Conservation (phyloP, 2,888 invertebrate species). For the Cecidostiba fungosa region DNA sequence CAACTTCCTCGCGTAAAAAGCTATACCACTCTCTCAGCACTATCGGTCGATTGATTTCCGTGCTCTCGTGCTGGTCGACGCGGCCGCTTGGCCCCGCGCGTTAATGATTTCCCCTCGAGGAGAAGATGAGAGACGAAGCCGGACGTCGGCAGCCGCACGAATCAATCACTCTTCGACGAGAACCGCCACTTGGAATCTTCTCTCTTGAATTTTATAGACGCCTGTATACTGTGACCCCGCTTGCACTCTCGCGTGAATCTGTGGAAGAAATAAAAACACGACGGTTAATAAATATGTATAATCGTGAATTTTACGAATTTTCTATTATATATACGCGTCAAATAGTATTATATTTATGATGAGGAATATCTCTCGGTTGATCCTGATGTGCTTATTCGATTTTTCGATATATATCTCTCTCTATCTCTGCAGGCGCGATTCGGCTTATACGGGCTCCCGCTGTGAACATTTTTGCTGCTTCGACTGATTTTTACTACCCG, state of each 20-base stretch:
- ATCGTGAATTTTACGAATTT: background rate
- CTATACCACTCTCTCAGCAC: background rate
- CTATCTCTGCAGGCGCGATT: too few species aligned
- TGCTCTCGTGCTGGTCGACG: background rate
- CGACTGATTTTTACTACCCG: conserved; percentile 47
- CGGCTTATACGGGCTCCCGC: too few species aligned
- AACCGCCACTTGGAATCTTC: background rate
- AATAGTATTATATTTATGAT: too few species aligned
- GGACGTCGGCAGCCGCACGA: background rate
- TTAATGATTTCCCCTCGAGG: conserved; percentile 22
- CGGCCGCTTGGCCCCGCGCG: background rate
- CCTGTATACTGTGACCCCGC: too few species aligned
- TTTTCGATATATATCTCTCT: too few species aligned
- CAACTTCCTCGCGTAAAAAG: background rate
- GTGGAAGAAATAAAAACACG: background rate
- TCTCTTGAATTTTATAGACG: background rate
- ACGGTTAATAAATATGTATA: background rate
- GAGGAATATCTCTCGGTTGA: too few species aligned
- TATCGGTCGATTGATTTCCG: conserved; percentile 18
- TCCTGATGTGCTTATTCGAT: too few species aligned
- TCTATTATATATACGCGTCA: too few species aligned
- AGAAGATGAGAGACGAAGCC: conserved; percentile 20
- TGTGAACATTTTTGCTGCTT: conserved; percentile 38
- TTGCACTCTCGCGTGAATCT: too few species aligned
- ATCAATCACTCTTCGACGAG: conserved; percentile 1